A percentile compares a stretch with the other conserved stretches of the same genome.
Evolutionary conservation across 2,113 vertebrate genomes (phyloP).

Genomic region (Terrapene triunguis): DNA sequence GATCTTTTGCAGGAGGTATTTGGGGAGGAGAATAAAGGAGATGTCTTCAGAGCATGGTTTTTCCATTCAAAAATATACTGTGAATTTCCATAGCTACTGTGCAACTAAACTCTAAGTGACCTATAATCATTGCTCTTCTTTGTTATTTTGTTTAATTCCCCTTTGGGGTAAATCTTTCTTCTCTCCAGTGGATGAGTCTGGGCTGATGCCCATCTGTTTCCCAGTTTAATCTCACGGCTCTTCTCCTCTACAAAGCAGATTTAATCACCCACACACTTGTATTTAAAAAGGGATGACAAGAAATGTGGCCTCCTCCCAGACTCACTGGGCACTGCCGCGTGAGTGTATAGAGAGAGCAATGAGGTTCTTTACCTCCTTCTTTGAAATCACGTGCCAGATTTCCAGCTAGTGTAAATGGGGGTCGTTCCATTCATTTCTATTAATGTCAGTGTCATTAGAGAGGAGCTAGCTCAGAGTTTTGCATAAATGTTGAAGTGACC

Average conservation of each 20-base stretch:
- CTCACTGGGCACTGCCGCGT: rapidly evolving
- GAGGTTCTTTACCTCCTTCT: neutral
- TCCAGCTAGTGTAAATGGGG: neutral
- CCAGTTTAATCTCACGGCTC: constrained; percentile 48
- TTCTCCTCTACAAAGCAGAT: constrained; percentile 55
- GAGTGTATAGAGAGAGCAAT: rapidly evolving
- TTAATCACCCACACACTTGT: constrained; percentile 12
- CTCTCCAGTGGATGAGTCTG: neutral
- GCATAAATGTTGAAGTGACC: neutral
- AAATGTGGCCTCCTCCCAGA: neutral
- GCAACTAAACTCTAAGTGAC: neutral
- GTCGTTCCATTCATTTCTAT: neutral
- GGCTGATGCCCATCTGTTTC: constrained; percentile 25
- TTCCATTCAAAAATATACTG: neutral
- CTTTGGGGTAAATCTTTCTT: constrained; percentile 34
- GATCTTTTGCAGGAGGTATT: neutral
- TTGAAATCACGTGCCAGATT: neutral
- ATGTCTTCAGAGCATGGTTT: neutral
- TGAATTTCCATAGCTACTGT: neutral
- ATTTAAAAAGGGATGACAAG: neutral
- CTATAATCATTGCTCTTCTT: neutral
- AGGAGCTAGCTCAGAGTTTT: neutral
- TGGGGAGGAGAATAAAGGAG: neutral
- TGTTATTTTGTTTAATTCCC: neutral
- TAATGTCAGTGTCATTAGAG: neutral